These are phyloP conservation scores for Morone saxatilis DNA, from an alignment of 2,113 vertebrate genomes.

Conservation along the genomic window DNA sequence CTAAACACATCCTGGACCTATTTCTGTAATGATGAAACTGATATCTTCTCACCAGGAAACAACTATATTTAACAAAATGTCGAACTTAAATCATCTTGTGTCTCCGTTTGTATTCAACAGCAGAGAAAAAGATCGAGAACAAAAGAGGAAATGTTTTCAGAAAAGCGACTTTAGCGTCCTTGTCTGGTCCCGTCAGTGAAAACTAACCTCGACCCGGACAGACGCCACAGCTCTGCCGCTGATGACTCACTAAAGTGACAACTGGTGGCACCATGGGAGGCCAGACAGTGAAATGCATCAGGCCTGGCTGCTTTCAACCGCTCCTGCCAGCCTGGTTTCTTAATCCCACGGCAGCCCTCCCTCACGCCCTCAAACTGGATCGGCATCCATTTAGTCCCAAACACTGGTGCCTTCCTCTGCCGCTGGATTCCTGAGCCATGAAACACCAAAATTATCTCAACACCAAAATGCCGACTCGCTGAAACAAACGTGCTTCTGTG, in stretches of 20 bases:
- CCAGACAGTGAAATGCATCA: conserved; percentile 2
- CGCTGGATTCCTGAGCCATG: conserved; percentile 53
- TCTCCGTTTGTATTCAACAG: neutral
- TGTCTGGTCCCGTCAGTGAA: neutral
- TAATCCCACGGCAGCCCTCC: conserved; percentile 18
- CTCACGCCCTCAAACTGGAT: conserved; percentile 22
- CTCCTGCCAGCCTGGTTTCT: neutral
- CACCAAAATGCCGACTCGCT: neutral
- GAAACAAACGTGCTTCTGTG: neutral
- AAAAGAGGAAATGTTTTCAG: neutral
- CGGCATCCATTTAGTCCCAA: conserved; percentile 15
- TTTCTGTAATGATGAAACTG: neutral
- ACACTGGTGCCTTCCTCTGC: conserved; percentile 5
- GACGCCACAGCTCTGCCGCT: neutral
- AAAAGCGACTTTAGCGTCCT: neutral
- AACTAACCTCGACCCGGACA: neutral
- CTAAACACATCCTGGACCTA: neutral
- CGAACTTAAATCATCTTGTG: neutral
- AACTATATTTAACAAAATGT: neutral
- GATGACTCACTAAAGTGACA: conserved; percentile 14
- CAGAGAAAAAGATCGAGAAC: neutral
- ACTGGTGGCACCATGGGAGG: conserved; percentile 11
- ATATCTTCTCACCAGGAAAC: neutral
- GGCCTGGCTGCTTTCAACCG: conserved; percentile 2
- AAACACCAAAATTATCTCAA: conserved; percentile 26